Evolutionary conservation across 2,113 vertebrate genomes (phyloP).

Genomic region (Oryzias javanicus): DNA sequence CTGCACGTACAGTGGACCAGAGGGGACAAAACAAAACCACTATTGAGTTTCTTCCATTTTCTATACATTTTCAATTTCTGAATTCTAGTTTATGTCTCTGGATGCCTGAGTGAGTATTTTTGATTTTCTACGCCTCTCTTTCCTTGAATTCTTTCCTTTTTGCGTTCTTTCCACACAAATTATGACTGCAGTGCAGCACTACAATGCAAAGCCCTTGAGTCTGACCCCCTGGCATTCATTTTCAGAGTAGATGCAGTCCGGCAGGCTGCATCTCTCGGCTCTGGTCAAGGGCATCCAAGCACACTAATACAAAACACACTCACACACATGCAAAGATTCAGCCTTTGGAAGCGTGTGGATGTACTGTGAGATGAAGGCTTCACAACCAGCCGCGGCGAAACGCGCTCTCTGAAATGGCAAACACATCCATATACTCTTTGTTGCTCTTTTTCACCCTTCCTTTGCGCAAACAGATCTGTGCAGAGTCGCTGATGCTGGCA

Average conservation of each 20-base stretch:
- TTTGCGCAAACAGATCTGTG: conserved; percentile 23
- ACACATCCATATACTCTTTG: conserved; percentile 55
- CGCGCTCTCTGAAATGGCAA: conserved; percentile 45
- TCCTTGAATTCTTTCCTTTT: background rate
- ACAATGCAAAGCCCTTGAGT: conserved; percentile 28
- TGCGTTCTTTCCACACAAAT: background rate
- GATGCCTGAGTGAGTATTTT: background rate
- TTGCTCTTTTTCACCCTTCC: conserved; percentile 15
- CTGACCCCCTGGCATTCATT: conserved; percentile 60
- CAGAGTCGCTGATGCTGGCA: conserved; percentile 57
- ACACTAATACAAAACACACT: conserved; percentile 22
- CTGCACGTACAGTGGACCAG: too few species aligned
- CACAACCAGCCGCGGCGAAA: conserved; percentile 45
- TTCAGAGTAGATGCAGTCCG: conserved; percentile 57
- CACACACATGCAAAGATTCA: conserved; percentile 17
- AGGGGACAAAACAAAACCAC: background rate
- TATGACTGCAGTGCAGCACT: conserved; percentile 17
- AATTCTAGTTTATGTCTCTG: conserved; percentile 4
- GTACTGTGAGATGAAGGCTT: conserved; percentile 52
- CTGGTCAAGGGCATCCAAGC: conserved; percentile 64
- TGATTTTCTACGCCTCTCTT: background rate
- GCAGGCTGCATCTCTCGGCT: conserved; percentile 53
- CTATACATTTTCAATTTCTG: background rate
- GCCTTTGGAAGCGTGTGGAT: conserved; percentile 32
- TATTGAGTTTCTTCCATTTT: background rate